Evolutionary conservation across 2,797 vertebrate genomes (phyloP), one percentile per base, ranked within the genome.

Genomic region (Melanotaenia maccullochi): DNA sequence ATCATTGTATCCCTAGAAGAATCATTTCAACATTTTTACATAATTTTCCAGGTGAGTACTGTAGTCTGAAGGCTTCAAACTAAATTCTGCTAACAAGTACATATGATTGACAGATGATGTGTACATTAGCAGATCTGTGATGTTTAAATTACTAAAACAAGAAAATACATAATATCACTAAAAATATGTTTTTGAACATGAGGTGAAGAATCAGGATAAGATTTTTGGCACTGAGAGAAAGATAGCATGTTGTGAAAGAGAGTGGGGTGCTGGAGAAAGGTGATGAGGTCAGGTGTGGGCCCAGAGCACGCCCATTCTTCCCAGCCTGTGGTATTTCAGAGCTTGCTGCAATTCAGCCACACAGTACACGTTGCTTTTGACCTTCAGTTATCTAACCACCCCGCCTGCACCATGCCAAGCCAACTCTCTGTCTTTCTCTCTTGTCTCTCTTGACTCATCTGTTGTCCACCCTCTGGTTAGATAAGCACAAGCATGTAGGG

Each of bases 261-360:
- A 61, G 47, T 14, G 8, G 32, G 62, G 58, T 72, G 47, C 11
- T 58, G 38, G 66, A 67, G 67, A 68, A 75, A 64, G 68, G 69
- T 82, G 72, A 65, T 72, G 65, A 78, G 81, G 85, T 85, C 79
- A 85, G 81, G 66, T 82, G 82, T 70, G 68, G 77, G 73, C 71
- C 14, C 52, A 81, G 63, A 69, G 66, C 66, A 66, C 4, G 20
- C 30, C 70, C 69, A 68, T 65, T 81, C 77, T 81, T 86, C 65
- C 44, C 5, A 14, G 74, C 65, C 68, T 86, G 87, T 30, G 81
- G 83, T 92, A 92, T 93, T 92, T 93, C 90, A 74, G 82, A 86
- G 52, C 81, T 76, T 1, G 1, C 84, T 90, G 91, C 62, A 74
- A 92, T 76, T 82, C 73, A 30, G 20, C 71, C 73, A 73, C 64